Evolutionary conservation across 2,113 vertebrate species (phyloP).

Genomic region (Anser cygnoides): DNA sequence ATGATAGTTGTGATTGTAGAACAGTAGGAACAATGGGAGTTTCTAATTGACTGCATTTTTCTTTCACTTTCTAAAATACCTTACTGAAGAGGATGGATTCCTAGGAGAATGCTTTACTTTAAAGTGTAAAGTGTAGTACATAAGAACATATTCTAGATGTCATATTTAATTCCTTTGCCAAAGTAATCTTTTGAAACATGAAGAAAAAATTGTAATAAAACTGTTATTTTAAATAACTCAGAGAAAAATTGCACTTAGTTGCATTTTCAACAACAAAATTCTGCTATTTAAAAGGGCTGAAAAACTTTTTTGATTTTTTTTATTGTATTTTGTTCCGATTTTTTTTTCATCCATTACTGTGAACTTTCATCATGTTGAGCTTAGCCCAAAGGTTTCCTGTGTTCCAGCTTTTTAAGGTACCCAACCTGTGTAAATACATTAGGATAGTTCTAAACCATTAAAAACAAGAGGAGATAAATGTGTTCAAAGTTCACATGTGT

Average conservation of each 20-base stretch:
- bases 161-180: neutral
- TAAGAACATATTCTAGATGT: neutral
- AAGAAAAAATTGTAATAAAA: neutral
- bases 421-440: conserved; percentile 61
- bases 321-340: neutral
- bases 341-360: conserved; percentile 11
- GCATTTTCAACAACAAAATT: neutral
- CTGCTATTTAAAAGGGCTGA: neutral
- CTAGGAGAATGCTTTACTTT: neutral
- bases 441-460: conserved; percentile 45
- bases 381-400: conserved; percentile 42
- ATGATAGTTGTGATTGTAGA: neutral
- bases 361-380: conserved; percentile 21
- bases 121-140: neutral
- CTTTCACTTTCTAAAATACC: neutral
- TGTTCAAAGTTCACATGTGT: conserved; percentile 51
- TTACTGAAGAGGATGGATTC: neutral
- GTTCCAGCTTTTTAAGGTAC: conserved; percentile 50
- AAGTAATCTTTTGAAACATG: neutral
- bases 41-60: neutral
- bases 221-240: neutral
- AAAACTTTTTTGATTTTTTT: neutral
- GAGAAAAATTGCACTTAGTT: neutral
- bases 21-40: neutral
- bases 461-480: conserved; percentile 44